Evolutionary conservation across 2,888 invertebrate species (phyloP).

Genomic region (Lithophane semibrunnea): DNA sequence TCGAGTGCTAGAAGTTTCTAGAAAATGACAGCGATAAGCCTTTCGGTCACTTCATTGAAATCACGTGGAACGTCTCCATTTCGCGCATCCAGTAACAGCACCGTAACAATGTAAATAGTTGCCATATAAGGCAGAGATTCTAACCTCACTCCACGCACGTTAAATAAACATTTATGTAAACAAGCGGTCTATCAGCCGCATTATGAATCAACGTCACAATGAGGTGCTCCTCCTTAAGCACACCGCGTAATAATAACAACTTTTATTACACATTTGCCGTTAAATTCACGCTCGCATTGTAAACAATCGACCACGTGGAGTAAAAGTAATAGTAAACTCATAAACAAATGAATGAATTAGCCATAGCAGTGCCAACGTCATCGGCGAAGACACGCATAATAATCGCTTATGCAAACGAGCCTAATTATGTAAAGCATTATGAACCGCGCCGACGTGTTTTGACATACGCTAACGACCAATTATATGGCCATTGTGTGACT

Average conservation of each 20-base stretch:
- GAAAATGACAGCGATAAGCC: background rate
- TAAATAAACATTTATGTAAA: constrained; percentile 67
- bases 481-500: constrained; percentile 87
- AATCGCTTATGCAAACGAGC: constrained; percentile 88
- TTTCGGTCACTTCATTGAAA: constrained; percentile 14
- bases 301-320: constrained; percentile 88
- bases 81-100: constrained; percentile 31
- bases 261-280: constrained; percentile 84
- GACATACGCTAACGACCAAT: constrained; percentile 88
- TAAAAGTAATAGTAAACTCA: constrained; percentile 87
- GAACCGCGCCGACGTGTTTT: constrained; percentile 85
- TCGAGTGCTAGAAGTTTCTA: background rate
- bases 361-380: constrained; percentile 84
- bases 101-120: constrained; percentile 55
- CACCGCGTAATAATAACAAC: constrained; percentile 76
- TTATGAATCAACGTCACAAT: constrained; percentile 68
- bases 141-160: constrained; percentile 49
- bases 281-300: constrained; percentile 80
- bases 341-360: constrained; percentile 88
- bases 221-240: constrained; percentile 65
- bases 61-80: constrained; percentile 37
- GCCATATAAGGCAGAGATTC: constrained; percentile 50
- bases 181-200: constrained; percentile 64
- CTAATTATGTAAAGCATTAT: constrained; percentile 89
- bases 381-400: constrained; percentile 87